These are phyloP conservation scores for Aromia moschata DNA, from an alignment of 2,888 invertebrate species.

Conservation along the genomic window DNA sequence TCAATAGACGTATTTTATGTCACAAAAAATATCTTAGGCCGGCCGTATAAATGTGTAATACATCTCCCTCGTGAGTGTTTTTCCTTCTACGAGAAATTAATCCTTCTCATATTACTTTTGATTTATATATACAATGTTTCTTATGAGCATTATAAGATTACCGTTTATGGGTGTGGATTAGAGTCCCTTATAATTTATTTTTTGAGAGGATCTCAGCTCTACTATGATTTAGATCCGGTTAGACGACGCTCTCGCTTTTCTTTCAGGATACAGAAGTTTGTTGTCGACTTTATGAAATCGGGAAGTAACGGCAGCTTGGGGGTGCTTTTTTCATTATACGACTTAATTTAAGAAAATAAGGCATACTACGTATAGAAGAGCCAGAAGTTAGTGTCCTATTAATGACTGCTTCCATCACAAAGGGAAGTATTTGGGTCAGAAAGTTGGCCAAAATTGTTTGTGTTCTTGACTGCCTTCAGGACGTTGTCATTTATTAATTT, in stretches of 20 bases:
- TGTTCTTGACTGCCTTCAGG: too few species aligned
- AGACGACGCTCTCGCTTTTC: too few species aligned
- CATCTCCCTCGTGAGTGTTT: conserved; percentile 29
- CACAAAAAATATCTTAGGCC: conserved; percentile 51
- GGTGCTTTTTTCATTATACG: too few species aligned
- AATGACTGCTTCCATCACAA: too few species aligned
- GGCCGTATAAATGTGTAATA: conserved; percentile 51
- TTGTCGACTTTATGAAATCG: not conserved
- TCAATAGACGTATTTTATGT: conserved; percentile 56
- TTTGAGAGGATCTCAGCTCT: not conserved
- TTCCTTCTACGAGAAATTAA: conserved; percentile 25
- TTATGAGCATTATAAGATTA: conserved; percentile 5
- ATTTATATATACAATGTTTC: conserved; percentile 25
- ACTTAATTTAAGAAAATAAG: too few species aligned
- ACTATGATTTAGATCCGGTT: not conserved
- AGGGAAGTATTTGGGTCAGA: too few species aligned
- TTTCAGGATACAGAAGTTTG: not conserved
- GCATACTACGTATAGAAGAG: too few species aligned
- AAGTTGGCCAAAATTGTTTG: too few species aligned
- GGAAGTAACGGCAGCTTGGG: not conserved
- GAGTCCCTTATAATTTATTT: not conserved
- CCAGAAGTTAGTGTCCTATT: too few species aligned
- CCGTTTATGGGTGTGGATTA: conserved; percentile 12
- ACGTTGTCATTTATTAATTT: too few species aligned
- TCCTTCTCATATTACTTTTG: conserved; percentile 27